Evolutionary conservation across 2,113 vertebrate species (phyloP).

Genomic region (Notarius quadriscutis): DNA sequence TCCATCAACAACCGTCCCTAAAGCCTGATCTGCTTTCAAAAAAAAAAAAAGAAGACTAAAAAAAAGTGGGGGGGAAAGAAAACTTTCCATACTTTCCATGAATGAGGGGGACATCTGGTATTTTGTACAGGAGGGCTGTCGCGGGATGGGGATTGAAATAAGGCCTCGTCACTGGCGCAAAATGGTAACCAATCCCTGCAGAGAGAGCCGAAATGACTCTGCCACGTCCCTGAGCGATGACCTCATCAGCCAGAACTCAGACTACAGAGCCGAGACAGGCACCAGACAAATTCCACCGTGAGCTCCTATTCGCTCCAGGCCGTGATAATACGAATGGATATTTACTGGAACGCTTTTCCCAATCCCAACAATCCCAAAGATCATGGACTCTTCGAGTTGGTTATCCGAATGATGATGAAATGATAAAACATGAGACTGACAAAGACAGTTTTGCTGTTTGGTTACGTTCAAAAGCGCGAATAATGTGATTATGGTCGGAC

Average conservation of each 20-base stretch:
- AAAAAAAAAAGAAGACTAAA: background rate
- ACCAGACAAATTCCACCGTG: constrained; percentile 47
- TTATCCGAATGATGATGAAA: background rate
- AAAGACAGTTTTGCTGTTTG: background rate
- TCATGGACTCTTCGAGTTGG: background rate
- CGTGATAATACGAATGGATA: constrained; percentile 10
- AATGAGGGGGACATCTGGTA: constrained; percentile 54
- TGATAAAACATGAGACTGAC: background rate
- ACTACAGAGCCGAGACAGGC: constrained; percentile 39
- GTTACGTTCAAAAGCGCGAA: background rate
- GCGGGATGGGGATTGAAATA: constrained; percentile 30
- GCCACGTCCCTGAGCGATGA: constrained; percentile 48
- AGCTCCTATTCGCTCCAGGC: constrained; percentile 37
- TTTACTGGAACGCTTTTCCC: constrained; percentile 10
- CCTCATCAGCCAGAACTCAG: constrained; percentile 50
- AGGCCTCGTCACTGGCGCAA: constrained; percentile 43
- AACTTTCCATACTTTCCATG: constrained; percentile 45
- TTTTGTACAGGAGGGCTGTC: constrained; percentile 36
- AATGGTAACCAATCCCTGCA: constrained; percentile 38
- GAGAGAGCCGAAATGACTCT: constrained; percentile 45
- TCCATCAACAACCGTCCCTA: constrained; percentile 34
- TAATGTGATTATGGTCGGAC: background rate
- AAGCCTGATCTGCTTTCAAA: constrained; percentile 38
- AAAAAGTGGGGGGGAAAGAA: background rate
- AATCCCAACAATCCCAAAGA: background rate